Evolutionary conservation across 2,113 vertebrate species (phyloP), one percentile per base, ranked within the genome.

Genomic region (Grallaria varia): DNA sequence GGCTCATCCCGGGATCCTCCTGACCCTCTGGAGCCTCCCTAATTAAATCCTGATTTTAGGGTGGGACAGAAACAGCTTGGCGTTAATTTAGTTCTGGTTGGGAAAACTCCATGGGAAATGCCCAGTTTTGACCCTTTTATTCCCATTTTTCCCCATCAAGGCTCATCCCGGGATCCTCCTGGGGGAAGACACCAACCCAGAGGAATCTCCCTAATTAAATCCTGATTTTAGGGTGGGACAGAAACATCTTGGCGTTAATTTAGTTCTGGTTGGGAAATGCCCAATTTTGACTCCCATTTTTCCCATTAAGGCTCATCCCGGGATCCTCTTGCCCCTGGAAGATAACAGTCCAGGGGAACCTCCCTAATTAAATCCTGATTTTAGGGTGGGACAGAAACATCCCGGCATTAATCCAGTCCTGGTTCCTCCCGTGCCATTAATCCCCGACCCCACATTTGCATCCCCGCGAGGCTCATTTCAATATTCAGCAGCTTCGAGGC

Each of bases 291-390:
- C 19, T 59, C 50, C 20, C 16, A 18, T n/a, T 86, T 72, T 62
- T 20, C 80, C 88, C 55, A 13, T 8, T 30, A 3, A 23, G 21
- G 37, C 53, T 44, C 81, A 30, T 35, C 47, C 45, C 15, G 0
- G 0, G 5, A 1, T 25, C 4, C 30, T 8, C 44, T 66, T 33
- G 59, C 47, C 1, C 0, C 2, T 39, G 76, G 42, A n/a, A n/a
- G n/a, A n/a, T n/a, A n/a, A n/a, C n/a, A n/a, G n/a, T n/a, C n/a
- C n/a, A n/a, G n/a, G n/a, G n/a, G 53, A n/a, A 59, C 18, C 10
- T 21, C 59, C 47, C 27, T 12, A 49, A 75, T 53, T 19, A 47
- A 78, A 91, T 39, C 84, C 68, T 10, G 45, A 30, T 20, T 85
- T 69, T 27, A 22, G 78, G 27, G 30, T 19, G 76, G 66, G 50